Evolutionary conservation across 2,888 invertebrate genomes (phyloP).

Genomic region (Eledona agricola): DNA sequence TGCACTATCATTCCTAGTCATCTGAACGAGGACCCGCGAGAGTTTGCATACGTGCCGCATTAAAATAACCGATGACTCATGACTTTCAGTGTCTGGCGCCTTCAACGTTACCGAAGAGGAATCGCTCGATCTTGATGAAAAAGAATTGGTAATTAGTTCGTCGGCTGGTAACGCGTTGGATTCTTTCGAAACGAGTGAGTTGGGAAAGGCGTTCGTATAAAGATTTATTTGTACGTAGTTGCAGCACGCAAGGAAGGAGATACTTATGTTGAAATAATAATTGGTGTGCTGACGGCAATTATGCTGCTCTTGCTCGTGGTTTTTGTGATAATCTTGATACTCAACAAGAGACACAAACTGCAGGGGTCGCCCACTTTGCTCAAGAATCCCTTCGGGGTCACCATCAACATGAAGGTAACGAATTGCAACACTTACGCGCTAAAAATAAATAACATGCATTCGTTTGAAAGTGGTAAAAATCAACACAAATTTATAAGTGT

Average conservation of each 20-base stretch:
- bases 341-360: conserved; percentile 69
- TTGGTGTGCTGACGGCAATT: conserved; percentile 73
- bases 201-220: background rate
- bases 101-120: conserved; percentile 66
- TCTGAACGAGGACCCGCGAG: conserved; percentile 44
- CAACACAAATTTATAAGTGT: no score
- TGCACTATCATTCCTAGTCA: conserved; percentile 49
- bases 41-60: conserved; percentile 34
- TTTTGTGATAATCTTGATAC: conserved; percentile 69
- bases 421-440: no score
- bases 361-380: conserved; percentile 70
- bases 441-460: no score
- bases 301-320: conserved; percentile 71
- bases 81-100: conserved; percentile 56
- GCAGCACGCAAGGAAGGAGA: conserved; percentile 68
- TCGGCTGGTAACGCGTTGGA: conserved; percentile 64
- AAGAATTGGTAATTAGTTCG: conserved; percentile 66
- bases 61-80: conserved; percentile 38
- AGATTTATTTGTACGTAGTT: conserved; percentile 57
- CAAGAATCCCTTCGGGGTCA: conserved; percentile 71
- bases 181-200: conserved; percentile 69
- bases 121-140: conserved; percentile 62
- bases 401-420: conserved; percentile 74
- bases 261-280: conserved; percentile 69
- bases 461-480: no score